Evolutionary conservation across 2,113 vertebrate genomes (phyloP), one percentile per base, ranked within the genome.

Genomic region (Struthidea cinerea): DNA sequence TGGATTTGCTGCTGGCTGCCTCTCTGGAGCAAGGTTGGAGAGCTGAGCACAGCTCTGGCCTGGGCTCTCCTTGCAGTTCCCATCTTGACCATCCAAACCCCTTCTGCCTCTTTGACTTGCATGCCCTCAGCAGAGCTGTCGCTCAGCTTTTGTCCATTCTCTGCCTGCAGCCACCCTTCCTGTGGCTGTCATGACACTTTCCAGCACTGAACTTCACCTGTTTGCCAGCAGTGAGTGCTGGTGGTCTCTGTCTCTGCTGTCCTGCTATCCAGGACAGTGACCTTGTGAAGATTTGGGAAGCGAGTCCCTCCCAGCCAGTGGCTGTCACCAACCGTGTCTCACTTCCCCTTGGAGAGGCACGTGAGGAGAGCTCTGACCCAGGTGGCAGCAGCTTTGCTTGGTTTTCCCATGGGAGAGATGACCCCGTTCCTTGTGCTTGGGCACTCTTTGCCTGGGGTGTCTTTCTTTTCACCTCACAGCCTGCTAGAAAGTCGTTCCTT

Each of bases 291-390:
- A 59, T 91, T 87, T 64, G 59, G 81, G 46, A 88, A 67, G 23
- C 64, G 27, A 47, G 53, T 86, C 33, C 46, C 14, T 90, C 32
- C 16, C 39, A 27, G 57, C 7, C 1, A 9, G 46, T 52, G 32
- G 4, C 74, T 91, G 44, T 78, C 35, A 41, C 52, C 2, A 0
- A 39, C 13, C 0, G 0, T 67, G 55, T 73, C 56, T 70, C 52
- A 20, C 68, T 86, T 95, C 63, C 42, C 69, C 23, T 32, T 3
- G 8, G 42, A n/a, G 57, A 83, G 47, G 37, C 71, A 60, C 0
- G 0, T 10, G 13, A 85, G 60, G 30, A 82, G 19, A 20, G 56
- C 78, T 93, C 88, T 93, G 74, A 64, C 52, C 69, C 74, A 64
- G 32, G 37, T 85, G 47, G 30, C 10, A 3, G 71, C 75, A 7